Evolutionary conservation across 2,888 invertebrate species (phyloP).

Genomic region (Lasioglossum pauxillum): DNA sequence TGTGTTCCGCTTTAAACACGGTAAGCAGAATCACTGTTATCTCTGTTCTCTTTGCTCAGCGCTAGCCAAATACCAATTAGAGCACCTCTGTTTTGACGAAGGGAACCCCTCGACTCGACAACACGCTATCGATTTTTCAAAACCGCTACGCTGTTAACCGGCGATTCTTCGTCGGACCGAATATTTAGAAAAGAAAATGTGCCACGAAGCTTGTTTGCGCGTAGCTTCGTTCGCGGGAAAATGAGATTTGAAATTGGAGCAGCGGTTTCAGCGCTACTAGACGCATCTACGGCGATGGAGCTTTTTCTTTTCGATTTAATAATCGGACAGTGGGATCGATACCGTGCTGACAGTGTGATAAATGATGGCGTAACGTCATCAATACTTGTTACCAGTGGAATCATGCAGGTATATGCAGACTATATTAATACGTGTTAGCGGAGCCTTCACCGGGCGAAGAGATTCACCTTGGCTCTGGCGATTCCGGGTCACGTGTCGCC

Average conservation of each 20-base stretch:
- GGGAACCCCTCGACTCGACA: background rate
- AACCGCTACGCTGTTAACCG: constrained; percentile 1
- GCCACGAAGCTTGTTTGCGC: background rate
- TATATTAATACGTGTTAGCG: background rate
- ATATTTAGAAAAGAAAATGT: background rate
- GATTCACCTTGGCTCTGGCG: background rate
- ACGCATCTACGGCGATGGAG: background rate
- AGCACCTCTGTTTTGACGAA: background rate
- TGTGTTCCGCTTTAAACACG: constrained; percentile 1
- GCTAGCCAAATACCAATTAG: constrained; percentile 4
- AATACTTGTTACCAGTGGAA: background rate
- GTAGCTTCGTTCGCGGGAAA: background rate
- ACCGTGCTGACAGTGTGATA: background rate
- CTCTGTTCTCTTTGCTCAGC: background rate
- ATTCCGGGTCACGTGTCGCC: background rate
- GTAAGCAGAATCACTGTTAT: constrained; percentile 6
- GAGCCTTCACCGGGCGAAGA: background rate
- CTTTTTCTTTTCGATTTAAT: background rate
- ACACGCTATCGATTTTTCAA: constrained; percentile 10
- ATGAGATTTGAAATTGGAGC: constrained; percentile 1
- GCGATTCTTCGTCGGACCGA: background rate
- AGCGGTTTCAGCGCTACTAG: background rate
- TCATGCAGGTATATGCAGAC: background rate
- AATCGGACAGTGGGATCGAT: background rate
- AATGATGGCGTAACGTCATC: background rate